Conservation (phyloP, 2,113 vertebrate species). For the Pluvianellus socialis region DNA sequence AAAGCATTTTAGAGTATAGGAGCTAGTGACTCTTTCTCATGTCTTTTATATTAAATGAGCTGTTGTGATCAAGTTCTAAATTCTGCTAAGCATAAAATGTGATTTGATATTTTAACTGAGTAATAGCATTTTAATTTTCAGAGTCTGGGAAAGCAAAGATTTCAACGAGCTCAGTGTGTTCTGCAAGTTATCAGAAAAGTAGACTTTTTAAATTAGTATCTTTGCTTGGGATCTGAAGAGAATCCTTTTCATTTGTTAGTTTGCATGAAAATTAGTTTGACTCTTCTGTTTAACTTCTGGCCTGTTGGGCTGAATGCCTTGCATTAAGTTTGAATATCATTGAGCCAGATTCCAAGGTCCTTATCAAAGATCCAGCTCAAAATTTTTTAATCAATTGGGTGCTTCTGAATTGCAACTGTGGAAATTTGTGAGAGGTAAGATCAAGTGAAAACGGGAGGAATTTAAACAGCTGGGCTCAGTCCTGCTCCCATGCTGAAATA, state of each 20-base stretch:
- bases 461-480: slow-evolving; percentile 5
- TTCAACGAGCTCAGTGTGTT: not conserved
- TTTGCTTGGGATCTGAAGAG: slow-evolving; percentile 10
- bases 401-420: not conserved
- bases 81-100: slow-evolving; percentile 3
- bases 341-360: slow-evolving; percentile 15
- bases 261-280: slow-evolving; percentile 20
- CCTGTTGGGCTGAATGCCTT: not conserved
- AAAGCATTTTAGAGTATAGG: not conserved
- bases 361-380: not conserved
- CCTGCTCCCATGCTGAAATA: slow-evolving; percentile 4
- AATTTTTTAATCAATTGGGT: not conserved
- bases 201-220: not conserved
- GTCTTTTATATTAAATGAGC: not conserved
- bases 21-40: not conserved
- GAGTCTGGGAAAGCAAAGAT: not conserved
- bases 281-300: not conserved
- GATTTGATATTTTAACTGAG: slow-evolving; percentile 15
- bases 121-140: slow-evolving; percentile 32
- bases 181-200: not conserved
- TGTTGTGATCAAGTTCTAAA: slow-evolving; percentile 14
- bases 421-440: slow-evolving; percentile 4
- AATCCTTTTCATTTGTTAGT: not conserved
- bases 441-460: slow-evolving; percentile 3
- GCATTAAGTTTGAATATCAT: not conserved